Conservation (phyloP, 2,113 vertebrate genomes). For the Miniopterus natalensis region DNA sequence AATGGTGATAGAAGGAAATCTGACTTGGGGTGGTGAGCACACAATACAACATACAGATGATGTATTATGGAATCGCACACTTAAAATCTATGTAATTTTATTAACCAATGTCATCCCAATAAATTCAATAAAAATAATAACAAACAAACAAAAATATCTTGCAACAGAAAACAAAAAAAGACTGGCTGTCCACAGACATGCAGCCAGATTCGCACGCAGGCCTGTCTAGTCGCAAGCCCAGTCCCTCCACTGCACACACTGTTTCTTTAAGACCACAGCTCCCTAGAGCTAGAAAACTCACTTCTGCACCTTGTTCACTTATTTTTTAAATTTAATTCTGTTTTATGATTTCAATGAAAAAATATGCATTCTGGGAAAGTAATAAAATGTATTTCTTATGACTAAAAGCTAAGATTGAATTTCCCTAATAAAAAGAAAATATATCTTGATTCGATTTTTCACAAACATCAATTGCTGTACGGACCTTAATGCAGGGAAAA, state of each 20-base stretch:
- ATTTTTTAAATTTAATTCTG: not conserved
- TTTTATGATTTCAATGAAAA: not conserved
- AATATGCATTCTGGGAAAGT: not conserved
- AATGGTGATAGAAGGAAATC: not conserved
- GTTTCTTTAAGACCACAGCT: not conserved
- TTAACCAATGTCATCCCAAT: not conserved
- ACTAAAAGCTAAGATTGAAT: not conserved
- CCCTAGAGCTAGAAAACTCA: not conserved
- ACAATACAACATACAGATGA: not conserved
- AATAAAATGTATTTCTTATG: not conserved
- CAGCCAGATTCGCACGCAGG: not conserved
- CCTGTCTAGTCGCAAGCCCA: not conserved
- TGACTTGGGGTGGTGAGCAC: not conserved
- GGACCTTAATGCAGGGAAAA: not conserved
- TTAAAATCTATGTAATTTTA: not conserved
- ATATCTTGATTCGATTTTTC: not conserved
- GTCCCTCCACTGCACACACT: not conserved
- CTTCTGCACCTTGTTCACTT: constrained; percentile 22
- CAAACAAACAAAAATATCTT: not conserved
- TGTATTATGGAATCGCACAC: not conserved
- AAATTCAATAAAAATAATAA: not conserved
- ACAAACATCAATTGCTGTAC: not conserved
- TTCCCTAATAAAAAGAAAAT: not conserved
- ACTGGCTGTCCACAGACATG: not conserved
- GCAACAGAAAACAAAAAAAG: not conserved